Conservation (phyloP, 2,797 vertebrate species). For the Phyllotis vaccarum region DNA sequence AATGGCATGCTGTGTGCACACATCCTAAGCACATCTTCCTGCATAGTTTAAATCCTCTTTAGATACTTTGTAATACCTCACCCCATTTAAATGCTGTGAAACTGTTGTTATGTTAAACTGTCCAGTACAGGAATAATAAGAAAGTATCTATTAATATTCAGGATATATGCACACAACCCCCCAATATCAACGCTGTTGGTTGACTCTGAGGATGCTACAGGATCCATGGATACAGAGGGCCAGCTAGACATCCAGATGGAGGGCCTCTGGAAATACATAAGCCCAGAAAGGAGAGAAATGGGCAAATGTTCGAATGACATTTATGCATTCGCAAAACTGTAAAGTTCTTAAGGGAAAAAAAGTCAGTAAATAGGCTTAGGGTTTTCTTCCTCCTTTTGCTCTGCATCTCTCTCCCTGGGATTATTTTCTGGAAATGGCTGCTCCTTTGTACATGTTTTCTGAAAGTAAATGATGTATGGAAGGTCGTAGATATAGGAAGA, state of each 20-base stretch:
- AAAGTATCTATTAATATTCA: neutral
- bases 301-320: neutral
- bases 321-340: slow-evolving; percentile 19
- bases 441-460: slow-evolving; percentile 30
- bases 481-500: neutral
- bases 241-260: neutral
- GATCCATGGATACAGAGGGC: neutral
- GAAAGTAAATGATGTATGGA: slow-evolving; percentile 53
- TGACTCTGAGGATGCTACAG: neutral
- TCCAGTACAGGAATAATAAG: neutral
- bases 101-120: neutral
- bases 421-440: slow-evolving; percentile 42
- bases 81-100: neutral
- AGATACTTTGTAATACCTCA: neutral
- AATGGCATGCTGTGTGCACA: neutral
- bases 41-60: neutral
- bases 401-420: neutral
- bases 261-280: neutral
- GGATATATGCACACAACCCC: neutral
- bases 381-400: neutral
- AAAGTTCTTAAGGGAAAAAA: neutral
- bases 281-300: neutral
- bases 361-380: neutral
- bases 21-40: neutral
- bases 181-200: neutral